These are phyloP conservation scores for Megaleporinus macrocephalus DNA, from an alignment of 2,113 vertebrate genomes.

Conservation along the genomic window DNA sequence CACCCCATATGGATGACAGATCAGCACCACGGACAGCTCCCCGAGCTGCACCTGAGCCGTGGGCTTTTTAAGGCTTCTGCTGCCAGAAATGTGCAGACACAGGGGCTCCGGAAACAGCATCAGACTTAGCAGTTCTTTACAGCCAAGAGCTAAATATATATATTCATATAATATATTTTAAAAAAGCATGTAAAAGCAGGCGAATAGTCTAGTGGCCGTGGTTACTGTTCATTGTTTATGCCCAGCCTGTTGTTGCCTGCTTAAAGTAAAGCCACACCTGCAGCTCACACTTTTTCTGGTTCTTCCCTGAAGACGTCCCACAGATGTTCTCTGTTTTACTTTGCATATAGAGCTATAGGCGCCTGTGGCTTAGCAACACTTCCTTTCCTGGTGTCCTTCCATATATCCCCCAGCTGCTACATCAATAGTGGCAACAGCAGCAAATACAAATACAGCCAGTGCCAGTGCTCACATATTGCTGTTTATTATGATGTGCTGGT, in stretches of 20 bases:
- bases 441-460: not conserved
- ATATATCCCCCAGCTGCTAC: slow-evolving; percentile 21
- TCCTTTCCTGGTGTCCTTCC: slow-evolving; percentile 15
- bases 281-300: slow-evolving; percentile 6
- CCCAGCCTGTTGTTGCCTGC: not conserved
- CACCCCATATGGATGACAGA: slow-evolving; percentile 33
- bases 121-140: slow-evolving; percentile 11
- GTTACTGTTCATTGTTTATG: not conserved
- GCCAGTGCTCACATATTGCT: not conserved
- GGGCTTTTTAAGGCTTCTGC: slow-evolving; percentile 17
- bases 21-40: slow-evolving; percentile 54
- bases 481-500: slow-evolving; percentile 15
- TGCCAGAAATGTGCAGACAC: slow-evolving; percentile 26
- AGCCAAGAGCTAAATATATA: slow-evolving; percentile 24
- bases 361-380: slow-evolving; percentile 38
- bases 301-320: slow-evolving; percentile 38
- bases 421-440: slow-evolving; percentile 4
- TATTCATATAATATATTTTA: slow-evolving; percentile 18
- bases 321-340: slow-evolving; percentile 23
- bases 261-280: not conserved
- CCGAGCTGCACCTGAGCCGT: slow-evolving; percentile 13
- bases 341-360: slow-evolving; percentile 19
- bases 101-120: not conserved
- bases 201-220: slow-evolving; percentile 8
- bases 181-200: not conserved